A percentile compares a stretch with the other conserved stretches of the same genome.
Evolutionary conservation across 2,797 vertebrate species (phyloP).

Genomic region (Aulostomus chinensis): DNA sequence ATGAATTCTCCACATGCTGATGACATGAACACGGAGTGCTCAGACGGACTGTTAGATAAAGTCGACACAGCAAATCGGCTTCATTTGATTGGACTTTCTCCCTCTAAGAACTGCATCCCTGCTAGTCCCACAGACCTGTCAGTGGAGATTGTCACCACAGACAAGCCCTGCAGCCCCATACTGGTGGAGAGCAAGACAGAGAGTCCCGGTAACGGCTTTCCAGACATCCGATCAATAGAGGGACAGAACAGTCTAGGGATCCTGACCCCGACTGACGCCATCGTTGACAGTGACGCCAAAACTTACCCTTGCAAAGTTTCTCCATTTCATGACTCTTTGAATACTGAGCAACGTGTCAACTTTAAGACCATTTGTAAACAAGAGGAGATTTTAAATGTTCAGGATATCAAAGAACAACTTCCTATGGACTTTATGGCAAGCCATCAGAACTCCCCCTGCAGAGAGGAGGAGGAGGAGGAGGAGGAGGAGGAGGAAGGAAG

Average conservation of each 20-base stretch:
- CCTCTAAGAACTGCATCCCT: conserved; percentile 41
- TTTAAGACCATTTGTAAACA: conserved; percentile 53
- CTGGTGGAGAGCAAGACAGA: conserved; percentile 52
- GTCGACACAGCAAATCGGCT: conserved; percentile 34
- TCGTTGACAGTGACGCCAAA: conserved; percentile 35
- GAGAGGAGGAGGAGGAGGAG: conserved; percentile 57
- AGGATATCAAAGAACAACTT: conserved; percentile 68
- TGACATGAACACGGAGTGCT: conserved; percentile 25
- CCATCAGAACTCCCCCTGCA: conserved; percentile 65
- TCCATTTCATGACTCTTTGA: conserved; percentile 48
- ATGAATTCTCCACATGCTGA: conserved; percentile 26
- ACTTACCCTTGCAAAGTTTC: conserved; percentile 30
- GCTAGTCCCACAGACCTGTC: conserved; percentile 46
- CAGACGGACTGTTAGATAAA: conserved; percentile 10
- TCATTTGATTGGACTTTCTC: conserved; percentile 32
- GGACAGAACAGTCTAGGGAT: conserved; percentile 56
- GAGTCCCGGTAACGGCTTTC: conserved; percentile 24
- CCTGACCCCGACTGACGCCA: conserved; percentile 55
- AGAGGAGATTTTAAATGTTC: conserved; percentile 68
- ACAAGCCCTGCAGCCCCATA: conserved; percentile 61
- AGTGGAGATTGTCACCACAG: conserved; percentile 50
- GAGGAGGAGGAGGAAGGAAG: conserved; percentile 49
- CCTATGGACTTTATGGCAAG: conserved; percentile 72
- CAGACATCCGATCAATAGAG: conserved; percentile 46
- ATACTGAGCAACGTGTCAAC: conserved; percentile 37